Base-by-base conservation (phyloP, 1,140 invertebrate species). In the Brachionus sp. region DNA sequence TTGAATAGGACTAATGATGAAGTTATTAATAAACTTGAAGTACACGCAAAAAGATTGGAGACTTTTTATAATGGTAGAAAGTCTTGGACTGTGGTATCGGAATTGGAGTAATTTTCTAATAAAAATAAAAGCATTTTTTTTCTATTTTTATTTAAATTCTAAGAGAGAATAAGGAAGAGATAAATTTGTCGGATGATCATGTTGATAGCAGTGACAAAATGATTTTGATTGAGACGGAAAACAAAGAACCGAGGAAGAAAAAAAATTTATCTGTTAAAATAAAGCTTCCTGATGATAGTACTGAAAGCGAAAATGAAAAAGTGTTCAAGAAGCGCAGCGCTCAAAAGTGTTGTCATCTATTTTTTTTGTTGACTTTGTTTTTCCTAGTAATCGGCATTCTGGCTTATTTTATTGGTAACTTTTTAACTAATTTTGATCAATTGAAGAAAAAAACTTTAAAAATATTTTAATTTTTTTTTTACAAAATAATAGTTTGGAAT, bases 61-160 rank as follows among this genome's bases (percentile, higher is more conserved):
- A 75, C 70, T 75, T 75, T 75, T 75, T 75, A 75, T 23, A 75
- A 75, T 75, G 70, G 70, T 25, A 75, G 42, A 25, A 44, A 46
- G 19, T 46, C 42, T 46, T 75, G 70, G 70, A 75, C 70, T 25
- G 42, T 75, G 16, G 70, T 44, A 12, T 44, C 42, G 10, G 70
- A 75, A n/a, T 44, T 75, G 3, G 19, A 75, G 70, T 75, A 75
- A 0, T 10, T 46, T 46, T 33, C 10, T 16, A 19, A 16, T n/a
- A 9, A 66, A 5, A 25, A 46, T n/a, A 23, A 42, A 16, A 42
- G 10, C 12, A 39, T 42, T 33, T 25, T 75, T 9, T 10, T 13
- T 75, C 23, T 25, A 23, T 23, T 75, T 46, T 35, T 75, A 23
- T n/a, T 75, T 50, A 25, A n/a, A 29, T 46, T 75, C 10, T 44